Evolutionary conservation across 1,140 invertebrate genomes (phyloP).

Genomic region (Drosophila nannoptera): DNA sequence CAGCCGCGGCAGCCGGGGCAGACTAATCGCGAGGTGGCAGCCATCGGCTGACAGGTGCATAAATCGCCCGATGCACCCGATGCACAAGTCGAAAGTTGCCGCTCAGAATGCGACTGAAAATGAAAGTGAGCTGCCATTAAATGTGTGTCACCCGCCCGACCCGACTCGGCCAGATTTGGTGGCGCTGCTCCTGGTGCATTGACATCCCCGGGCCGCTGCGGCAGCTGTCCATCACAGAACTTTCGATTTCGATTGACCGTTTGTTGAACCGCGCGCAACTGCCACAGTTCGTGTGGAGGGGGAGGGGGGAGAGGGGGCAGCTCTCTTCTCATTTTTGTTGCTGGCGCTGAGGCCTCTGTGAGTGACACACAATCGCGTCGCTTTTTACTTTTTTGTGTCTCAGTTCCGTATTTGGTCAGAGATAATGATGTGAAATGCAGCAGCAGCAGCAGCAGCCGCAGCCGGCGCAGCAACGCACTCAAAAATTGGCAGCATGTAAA

Average conservation of each 20-base stretch:
- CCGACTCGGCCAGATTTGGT: slow-evolving; percentile 2
- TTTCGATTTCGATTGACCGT: slow-evolving; percentile 75
- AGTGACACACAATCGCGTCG: slow-evolving; percentile 75
- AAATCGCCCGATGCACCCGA: slow-evolving; percentile 64
- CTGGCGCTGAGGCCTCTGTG: slow-evolving; percentile 63
- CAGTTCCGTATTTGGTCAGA: slow-evolving; percentile 75
- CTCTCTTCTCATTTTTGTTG: neutral
- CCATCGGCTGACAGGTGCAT: slow-evolving; percentile 75
- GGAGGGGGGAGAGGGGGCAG: slow-evolving; percentile 2
- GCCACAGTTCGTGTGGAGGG: slow-evolving; percentile 38
- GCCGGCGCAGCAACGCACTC: slow-evolving; percentile 62
- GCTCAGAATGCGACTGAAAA: slow-evolving; percentile 49
- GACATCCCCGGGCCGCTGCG: slow-evolving; percentile 33
- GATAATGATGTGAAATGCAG: slow-evolving; percentile 76
- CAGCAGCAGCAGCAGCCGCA: slow-evolving; percentile 29
- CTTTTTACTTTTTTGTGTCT: slow-evolving; percentile 27
- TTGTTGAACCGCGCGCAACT: slow-evolving; percentile 54
- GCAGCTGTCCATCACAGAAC: slow-evolving; percentile 76
- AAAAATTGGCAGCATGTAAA: slow-evolving; percentile 71
- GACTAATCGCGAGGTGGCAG: slow-evolving; percentile 64
- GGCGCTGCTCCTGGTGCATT: slow-evolving; percentile 41
- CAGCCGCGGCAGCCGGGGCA: neutral
- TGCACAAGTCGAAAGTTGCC: slow-evolving; percentile 73
- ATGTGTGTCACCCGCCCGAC: slow-evolving; percentile 64
- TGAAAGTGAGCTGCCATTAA: slow-evolving; percentile 75